Conservation (phyloP, 2,888 invertebrate species). For the Nebria brevicollis region DNA sequence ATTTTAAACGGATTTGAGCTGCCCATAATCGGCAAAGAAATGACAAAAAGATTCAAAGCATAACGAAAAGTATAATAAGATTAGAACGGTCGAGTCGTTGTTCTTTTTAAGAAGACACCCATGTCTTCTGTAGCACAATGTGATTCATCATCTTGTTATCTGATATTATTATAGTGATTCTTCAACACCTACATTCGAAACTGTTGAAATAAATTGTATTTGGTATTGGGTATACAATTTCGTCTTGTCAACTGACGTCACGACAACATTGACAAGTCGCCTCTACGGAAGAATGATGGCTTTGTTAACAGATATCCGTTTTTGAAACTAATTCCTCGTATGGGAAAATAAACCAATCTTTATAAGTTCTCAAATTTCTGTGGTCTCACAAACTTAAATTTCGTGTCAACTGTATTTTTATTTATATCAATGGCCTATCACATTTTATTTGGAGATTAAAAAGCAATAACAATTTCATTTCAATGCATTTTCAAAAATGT, state of each 20-base stretch:
- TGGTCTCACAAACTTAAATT: neutral
- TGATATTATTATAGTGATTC: constrained; percentile 21
- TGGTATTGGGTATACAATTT: neutral
- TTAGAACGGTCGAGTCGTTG: neutral
- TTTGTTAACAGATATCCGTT: neutral
- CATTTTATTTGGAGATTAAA: neutral
- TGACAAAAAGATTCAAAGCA: neutral
- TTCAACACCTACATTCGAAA: constrained; percentile 27
- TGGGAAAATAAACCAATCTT: neutral
- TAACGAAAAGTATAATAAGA: constrained; percentile 11
- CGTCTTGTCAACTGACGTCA: neutral
- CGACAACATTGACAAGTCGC: neutral
- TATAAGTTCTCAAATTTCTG: neutral
- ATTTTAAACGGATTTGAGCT: constrained; percentile 10
- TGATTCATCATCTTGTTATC: constrained; percentile 25
- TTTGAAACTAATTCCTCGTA: neutral
- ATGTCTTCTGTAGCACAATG: constrained; percentile 7
- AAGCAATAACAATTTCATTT: neutral
- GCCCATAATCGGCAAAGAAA: neutral
- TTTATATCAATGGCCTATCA: neutral
- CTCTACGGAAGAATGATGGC: neutral
- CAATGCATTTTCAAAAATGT: neutral
- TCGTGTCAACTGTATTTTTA: neutral
- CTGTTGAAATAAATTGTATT: constrained; percentile 15
- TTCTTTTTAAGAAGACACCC: constrained; percentile 5